A percentile compares a stretch with the other conserved stretches of the same genome.
These are phyloP conservation scores for Turdus rufiventris DNA, from an alignment of 2,113 vertebrate species.

Conservation along the genomic window DNA sequence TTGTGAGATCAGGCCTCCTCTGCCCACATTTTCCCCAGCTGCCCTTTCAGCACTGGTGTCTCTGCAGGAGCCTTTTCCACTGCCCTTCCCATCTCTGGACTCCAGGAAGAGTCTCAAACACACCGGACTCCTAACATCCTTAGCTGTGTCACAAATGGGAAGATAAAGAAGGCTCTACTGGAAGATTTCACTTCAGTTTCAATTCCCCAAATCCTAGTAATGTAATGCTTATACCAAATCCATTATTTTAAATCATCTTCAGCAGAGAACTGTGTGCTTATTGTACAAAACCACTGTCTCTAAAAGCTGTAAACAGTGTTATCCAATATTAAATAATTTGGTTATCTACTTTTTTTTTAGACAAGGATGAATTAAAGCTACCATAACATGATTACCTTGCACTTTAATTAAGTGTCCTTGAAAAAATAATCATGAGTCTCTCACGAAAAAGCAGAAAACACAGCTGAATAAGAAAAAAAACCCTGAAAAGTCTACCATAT, in stretches of 20 bases:
- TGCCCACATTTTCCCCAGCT: fast-evolving
- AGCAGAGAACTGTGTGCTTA: not conserved
- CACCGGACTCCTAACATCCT: not conserved
- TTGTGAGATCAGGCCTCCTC: not conserved
- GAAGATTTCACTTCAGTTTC: not conserved
- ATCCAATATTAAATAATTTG: not conserved
- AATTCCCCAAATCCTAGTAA: not conserved
- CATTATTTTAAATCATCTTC: not conserved
- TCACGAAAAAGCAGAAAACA: not conserved
- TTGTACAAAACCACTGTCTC: not conserved
- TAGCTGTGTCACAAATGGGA: not conserved
- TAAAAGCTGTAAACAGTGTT: not conserved
- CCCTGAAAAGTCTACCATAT: not conserved
- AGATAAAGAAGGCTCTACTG: not conserved
- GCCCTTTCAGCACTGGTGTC: not conserved
- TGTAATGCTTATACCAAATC: not conserved
- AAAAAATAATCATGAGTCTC: not conserved
- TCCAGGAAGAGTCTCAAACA: not conserved
- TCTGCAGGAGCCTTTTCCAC: not conserved
- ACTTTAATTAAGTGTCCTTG: not conserved
- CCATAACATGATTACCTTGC: not conserved
- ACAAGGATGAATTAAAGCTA: not conserved
- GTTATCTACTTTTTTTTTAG: not conserved
- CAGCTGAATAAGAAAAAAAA: not conserved
- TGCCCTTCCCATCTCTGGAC: not conserved